Evolutionary conservation across 1,140 invertebrate species (phyloP).

Genomic region (Meloidogyne floridensis): DNA sequence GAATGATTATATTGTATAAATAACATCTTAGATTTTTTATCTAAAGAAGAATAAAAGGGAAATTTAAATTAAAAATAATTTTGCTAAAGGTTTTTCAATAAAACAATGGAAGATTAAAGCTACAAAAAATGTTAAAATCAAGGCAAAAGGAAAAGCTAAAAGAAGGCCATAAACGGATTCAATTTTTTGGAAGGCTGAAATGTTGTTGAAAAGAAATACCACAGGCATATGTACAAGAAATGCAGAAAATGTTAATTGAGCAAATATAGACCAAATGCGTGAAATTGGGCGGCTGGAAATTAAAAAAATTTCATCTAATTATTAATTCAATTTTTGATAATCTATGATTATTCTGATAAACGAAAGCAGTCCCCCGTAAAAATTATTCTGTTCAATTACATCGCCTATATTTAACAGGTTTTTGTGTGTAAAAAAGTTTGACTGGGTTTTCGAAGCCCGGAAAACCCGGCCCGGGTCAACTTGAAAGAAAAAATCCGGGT

Average conservation of each 20-base stretch:
- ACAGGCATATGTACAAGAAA: constrained; percentile 63
- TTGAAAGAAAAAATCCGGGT: too few relatives aligned
- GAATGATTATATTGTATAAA: too few relatives aligned
- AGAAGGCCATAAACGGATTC: constrained; percentile 47
- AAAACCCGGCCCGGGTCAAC: too few relatives aligned
- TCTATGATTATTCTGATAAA: not conserved
- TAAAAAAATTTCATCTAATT: constrained; percentile 26
- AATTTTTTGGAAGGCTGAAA: constrained; percentile 53
- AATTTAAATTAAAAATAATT: constrained; percentile 10
- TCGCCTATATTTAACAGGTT: too few relatives aligned
- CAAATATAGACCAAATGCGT: constrained; percentile 51
- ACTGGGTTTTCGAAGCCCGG: too few relatives aligned
- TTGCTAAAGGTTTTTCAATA: constrained; percentile 52
- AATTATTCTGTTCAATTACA: too few relatives aligned
- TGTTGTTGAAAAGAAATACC: constrained; percentile 55
- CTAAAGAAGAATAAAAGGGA: too few relatives aligned
- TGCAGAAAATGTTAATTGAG: constrained; percentile 59
- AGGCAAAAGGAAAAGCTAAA: constrained; percentile 55
- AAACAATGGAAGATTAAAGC: constrained; percentile 60
- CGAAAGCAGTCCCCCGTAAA: too few relatives aligned
- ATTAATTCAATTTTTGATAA: not conserved
- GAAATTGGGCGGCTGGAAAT: constrained; percentile 38
- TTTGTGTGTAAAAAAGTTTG: too few relatives aligned
- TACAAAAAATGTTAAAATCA: constrained; percentile 44
- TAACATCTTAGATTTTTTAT: too few relatives aligned